Evolutionary conservation across 1,140 invertebrate genomes (phyloP).

Genomic region (Antheraea mylitta): DNA sequence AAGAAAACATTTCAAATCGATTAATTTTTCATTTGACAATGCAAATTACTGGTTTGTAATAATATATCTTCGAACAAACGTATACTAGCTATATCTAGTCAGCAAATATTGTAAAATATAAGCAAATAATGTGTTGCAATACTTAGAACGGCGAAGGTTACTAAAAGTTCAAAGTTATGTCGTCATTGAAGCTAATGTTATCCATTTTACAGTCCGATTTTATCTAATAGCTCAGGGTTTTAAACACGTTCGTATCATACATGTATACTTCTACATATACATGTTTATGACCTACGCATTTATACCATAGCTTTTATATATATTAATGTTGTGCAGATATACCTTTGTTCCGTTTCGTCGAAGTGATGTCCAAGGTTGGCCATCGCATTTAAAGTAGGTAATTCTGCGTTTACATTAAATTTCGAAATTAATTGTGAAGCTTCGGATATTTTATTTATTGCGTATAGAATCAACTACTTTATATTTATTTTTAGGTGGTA

Average conservation of each 20-base stretch:
- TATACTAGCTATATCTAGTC: background rate
- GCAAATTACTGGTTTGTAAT: background rate
- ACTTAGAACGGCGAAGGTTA: conserved; percentile 22
- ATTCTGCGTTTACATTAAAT: conserved; percentile 2
- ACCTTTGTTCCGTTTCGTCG: conserved; percentile 59
- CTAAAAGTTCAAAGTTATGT: conserved; percentile 25
- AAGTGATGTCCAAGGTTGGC: conserved; percentile 41
- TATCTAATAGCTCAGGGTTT: conserved; percentile 14
- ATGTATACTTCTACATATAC: background rate
- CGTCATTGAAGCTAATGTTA: conserved; percentile 14
- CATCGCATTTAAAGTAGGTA: conserved; percentile 52
- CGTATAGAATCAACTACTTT: background rate
- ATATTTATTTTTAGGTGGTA: too few relatives aligned
- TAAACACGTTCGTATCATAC: conserved; percentile 9
- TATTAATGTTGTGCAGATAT: conserved; percentile 22
- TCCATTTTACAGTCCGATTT: conserved; percentile 18
- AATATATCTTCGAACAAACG: background rate
- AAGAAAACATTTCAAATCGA: too few relatives aligned
- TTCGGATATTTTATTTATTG: conserved; percentile 3
- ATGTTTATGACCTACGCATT: background rate
- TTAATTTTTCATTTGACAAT: background rate
- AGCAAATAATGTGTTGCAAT: conserved; percentile 25
- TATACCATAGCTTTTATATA: conserved; percentile 3
- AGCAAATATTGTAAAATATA: conserved; percentile 14
- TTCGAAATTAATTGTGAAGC: background rate